These are phyloP conservation scores for Phocoena sinus DNA, from an alignment of 2,113 vertebrate genomes.

Conservation along the genomic window DNA sequence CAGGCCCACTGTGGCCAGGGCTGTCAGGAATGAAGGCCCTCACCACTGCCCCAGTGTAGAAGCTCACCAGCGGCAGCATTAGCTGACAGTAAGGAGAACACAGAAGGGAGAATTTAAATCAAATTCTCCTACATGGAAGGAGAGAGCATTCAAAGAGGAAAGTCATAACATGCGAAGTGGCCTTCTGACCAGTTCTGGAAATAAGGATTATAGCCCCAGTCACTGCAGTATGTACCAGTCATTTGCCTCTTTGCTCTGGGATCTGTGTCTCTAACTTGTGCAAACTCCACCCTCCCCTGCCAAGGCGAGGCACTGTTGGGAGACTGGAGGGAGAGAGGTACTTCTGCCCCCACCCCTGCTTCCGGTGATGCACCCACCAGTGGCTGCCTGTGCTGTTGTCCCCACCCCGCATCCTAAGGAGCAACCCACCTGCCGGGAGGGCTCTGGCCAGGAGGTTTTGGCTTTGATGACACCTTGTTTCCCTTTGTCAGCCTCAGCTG, in stretches of 20 bases:
- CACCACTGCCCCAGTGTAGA: background rate
- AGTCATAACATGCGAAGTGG: background rate
- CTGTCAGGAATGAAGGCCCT: background rate
- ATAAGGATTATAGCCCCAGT: background rate
- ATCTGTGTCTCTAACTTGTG: background rate
- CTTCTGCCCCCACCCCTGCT: background rate
- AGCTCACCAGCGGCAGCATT: background rate
- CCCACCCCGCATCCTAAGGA: background rate
- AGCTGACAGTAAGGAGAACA: background rate
- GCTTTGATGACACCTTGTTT: background rate
- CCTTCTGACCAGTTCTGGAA: background rate
- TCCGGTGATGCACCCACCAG: background rate
- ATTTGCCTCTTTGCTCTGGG: background rate
- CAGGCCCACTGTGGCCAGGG: background rate
- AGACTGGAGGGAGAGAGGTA: background rate
- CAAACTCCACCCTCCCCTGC: background rate
- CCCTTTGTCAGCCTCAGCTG: background rate
- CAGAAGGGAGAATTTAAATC: background rate
- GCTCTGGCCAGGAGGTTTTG: too few relatives aligned
- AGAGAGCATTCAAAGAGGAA: background rate
- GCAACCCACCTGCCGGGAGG: background rate
- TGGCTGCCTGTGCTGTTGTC: rapidly evolving
- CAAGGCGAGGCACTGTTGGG: too few relatives aligned
- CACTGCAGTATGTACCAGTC: too few relatives aligned
- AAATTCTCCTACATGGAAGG: background rate